These are phyloP conservation scores for Drosophila birchii DNA, from an alignment of 2,888 invertebrate genomes.

Conservation along the genomic window DNA sequence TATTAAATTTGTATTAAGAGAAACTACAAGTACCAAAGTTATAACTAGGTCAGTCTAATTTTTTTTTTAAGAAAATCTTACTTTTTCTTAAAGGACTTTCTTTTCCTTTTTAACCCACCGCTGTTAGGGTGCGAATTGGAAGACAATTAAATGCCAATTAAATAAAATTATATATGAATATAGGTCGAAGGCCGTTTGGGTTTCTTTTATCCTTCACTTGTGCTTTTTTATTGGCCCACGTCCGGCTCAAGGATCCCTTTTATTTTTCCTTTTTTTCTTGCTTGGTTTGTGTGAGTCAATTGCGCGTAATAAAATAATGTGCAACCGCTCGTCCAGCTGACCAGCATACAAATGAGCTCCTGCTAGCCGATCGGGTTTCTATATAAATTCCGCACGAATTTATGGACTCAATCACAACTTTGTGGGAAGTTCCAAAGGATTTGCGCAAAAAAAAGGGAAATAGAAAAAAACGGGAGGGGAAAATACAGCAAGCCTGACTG, in stretches of 20 bases:
- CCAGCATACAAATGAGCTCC: conserved; percentile 71
- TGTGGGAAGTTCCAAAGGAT: conserved; percentile 9
- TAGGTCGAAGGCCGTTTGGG: background rate
- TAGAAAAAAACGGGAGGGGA: background rate
- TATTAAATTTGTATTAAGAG: background rate
- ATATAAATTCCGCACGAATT: conserved; percentile 13
- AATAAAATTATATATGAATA: conserved; percentile 30
- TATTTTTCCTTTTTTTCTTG: background rate
- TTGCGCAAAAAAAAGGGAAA: background rate
- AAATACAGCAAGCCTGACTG: conserved; percentile 2
- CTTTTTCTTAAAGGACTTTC: background rate
- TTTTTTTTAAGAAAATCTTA: no score
- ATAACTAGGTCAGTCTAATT: no score
- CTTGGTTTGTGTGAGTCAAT: conserved; percentile 61
- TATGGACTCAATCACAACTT: conserved; percentile 19
- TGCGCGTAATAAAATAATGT: conserved; percentile 78
- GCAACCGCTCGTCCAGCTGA: conserved; percentile 70
- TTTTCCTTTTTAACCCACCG: background rate
- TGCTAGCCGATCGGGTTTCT: conserved; percentile 1
- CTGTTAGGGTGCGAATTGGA: background rate
- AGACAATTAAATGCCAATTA: conserved; percentile 33
- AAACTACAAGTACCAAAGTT: background rate
- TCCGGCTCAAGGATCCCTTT: conserved; percentile 18
- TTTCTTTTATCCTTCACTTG: background rate
- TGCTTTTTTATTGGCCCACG: conserved; percentile 29